Evolutionary conservation across 2,797 vertebrate genomes (phyloP).

Genomic region (Dicrostonyx torquatus): DNA sequence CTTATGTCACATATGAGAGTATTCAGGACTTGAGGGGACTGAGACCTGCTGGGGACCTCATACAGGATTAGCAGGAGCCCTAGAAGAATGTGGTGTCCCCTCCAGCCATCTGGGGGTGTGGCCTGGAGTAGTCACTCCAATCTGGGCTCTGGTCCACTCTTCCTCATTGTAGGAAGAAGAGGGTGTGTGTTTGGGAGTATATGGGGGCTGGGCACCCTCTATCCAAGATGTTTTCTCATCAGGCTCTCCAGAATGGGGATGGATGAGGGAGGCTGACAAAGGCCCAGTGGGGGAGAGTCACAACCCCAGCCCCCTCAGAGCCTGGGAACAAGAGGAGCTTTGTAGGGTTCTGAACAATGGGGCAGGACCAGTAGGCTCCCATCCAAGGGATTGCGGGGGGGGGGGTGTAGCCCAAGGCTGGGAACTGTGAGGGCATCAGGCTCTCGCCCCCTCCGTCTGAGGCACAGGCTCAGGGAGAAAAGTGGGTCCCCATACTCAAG

Average conservation of each 20-base stretch:
- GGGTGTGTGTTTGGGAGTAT: not conserved
- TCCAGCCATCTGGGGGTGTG: not conserved
- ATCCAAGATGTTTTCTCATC: slow-evolving; percentile 7
- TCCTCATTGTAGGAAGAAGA: not conserved
- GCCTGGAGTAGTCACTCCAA: not conserved
- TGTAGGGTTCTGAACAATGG: slow-evolving; percentile 71
- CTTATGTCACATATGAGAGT: not conserved
- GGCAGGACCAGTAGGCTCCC: slow-evolving; percentile 21
- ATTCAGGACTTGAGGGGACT: not conserved
- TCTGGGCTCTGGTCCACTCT: not conserved
- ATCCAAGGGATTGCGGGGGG: slow-evolving; percentile 40
- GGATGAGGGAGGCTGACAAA: slow-evolving; percentile 55
- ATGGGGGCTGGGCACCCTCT: not conserved
- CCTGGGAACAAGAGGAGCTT: slow-evolving; percentile 74
- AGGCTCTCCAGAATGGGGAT: not conserved
- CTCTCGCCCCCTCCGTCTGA: slow-evolving; percentile 44
- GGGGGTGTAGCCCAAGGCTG: not conserved
- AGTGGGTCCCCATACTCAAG: slow-evolving; percentile 23
- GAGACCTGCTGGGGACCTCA: not conserved
- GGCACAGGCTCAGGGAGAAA: not conserved
- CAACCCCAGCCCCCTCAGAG: not conserved
- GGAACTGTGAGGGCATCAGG: slow-evolving; percentile 4
- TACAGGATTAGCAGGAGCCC: not conserved
- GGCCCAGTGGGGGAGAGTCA: slow-evolving; percentile 62
- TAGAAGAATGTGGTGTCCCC: not conserved